A percentile compares a stretch with the other conserved stretches of the same genome.
phyloP scores from a whole-genome alignment of 2,888 invertebrate genomes.

The Heliconius aoede region DNA sequence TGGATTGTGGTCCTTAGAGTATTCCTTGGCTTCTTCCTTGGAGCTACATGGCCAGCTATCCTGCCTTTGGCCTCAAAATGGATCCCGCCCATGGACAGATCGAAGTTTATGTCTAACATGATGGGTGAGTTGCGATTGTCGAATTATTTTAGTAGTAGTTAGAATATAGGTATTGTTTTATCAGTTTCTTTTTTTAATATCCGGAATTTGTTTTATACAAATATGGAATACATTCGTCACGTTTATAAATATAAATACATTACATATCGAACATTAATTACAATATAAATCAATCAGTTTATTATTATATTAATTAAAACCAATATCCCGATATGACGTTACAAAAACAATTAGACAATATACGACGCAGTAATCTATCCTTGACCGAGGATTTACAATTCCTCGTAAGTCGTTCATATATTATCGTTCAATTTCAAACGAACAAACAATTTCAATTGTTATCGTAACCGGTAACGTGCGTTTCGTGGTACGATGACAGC shows the following conservation, averaged over 20 bases:
- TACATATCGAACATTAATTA: not conserved
- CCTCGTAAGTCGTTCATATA: conserved; percentile 35
- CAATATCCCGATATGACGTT: conserved; percentile 32
- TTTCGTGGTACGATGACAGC: conserved; percentile 50
- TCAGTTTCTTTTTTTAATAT: too few relatives aligned
- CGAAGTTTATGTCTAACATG: conserved; percentile 96
- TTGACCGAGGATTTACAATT: conserved; percentile 58
- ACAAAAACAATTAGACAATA: conserved; percentile 48
- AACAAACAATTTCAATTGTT: conserved; percentile 52
- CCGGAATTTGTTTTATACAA: too few relatives aligned
- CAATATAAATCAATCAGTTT: conserved; percentile 18
- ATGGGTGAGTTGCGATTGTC: conserved; percentile 86
- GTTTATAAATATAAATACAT: conserved; percentile 10
- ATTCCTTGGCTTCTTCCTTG: conserved; percentile 90
- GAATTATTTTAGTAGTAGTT: not conserved
- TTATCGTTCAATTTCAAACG: conserved; percentile 41
- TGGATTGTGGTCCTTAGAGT: conserved; percentile 89
- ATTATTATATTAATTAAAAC: conserved; percentile 22
- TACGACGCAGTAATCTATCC: conserved; percentile 51
- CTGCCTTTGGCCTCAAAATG: conserved; percentile 96
- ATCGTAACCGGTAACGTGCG: conserved; percentile 52
- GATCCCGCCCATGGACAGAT: conserved; percentile 97
- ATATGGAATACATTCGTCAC: not conserved
- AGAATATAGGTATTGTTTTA: too few relatives aligned
- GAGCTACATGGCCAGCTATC: conserved; percentile 97